Conservation (phyloP, 2,113 vertebrate genomes). For the Labeo catla region DNA sequence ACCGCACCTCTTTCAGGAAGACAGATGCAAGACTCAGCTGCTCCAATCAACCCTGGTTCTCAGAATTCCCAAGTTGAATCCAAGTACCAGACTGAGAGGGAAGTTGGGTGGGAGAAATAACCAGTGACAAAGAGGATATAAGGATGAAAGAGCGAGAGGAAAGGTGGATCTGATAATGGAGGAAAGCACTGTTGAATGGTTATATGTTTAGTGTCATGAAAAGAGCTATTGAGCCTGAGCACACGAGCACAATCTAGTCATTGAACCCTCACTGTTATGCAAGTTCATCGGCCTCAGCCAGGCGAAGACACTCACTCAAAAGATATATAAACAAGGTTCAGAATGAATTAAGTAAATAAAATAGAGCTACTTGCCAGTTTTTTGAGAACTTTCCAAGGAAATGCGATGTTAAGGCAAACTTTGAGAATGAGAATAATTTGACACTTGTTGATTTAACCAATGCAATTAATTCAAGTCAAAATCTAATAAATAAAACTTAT, state of each 20-base stretch:
- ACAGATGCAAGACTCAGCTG: conserved; percentile 48
- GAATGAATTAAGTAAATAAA: background rate
- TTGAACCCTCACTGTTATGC: background rate
- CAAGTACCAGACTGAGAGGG: conserved; percentile 14
- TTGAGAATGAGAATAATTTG: background rate
- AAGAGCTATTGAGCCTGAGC: background rate
- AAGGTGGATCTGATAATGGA: conserved; percentile 30
- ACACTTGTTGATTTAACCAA: background rate
- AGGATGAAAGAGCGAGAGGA: conserved; percentile 24
- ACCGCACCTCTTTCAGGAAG: conserved; percentile 58
- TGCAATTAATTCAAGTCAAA: background rate
- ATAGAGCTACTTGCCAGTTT: background rate
- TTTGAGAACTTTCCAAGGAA: background rate
- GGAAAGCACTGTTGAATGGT: background rate
- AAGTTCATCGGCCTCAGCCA: background rate
- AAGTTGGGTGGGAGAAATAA: conserved; percentile 2
- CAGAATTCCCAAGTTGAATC: conserved; percentile 32
- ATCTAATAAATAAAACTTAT: background rate
- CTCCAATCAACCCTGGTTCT: conserved; percentile 46
- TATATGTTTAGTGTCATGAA: conserved; percentile 18
- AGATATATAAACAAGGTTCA: background rate
- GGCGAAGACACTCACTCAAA: background rate
- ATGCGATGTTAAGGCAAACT: background rate
- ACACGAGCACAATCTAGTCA: background rate
- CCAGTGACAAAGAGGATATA: conserved; percentile 18